Base-by-base conservation (phyloP, 2,797 vertebrate genomes). In the Chromobotia macracanthus region DNA sequence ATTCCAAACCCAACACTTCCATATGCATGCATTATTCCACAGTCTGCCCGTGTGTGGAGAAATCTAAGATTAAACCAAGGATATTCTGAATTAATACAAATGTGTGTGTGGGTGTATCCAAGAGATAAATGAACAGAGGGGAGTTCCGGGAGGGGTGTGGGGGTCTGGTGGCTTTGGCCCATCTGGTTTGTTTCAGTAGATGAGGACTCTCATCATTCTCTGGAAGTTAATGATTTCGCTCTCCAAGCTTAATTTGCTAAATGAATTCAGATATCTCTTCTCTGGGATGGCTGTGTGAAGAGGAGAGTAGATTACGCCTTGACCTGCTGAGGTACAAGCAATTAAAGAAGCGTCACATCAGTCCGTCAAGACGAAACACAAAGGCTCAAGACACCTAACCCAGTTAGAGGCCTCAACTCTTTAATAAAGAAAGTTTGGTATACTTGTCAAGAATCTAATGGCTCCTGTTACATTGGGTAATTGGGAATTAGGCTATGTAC, bases 381-480 rank as follows among this genome's bases (percentile, higher is more conserved):
- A 88, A 90, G 83, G 90, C 91, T 91, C 91, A 84, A 87, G 90
- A 88, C 88, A 84, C 89, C 87, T 89, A 91, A 92, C 91, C 90
- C 91, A 92, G 90, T 93, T 92, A 87, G 72, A 72, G 86, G 73
- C 69, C 86, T 84, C 84, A 84, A 85, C 87, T 85, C 86, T 84
- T 83, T 85, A 81, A 72, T 90, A 89, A 90, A 88, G 86, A 89
- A 90, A 90, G 88, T 90, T 91, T 89, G 88, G 88, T 89, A 88
- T 77, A 90, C 90, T 90, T 92, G 91, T 92, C 92, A 92, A 79
- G 87, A 88, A 80, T 82, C 87, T 90, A 89, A 92, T 91, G 81
- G 88, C 80, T 78, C 80, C 53, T 86, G 86, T 85, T 87, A 86
- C 65, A 35, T 44, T 78, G 77, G 87, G 77, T 90, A 89, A 90